Evolutionary conservation across 2,113 vertebrate genomes (phyloP).

Genomic region (Rhegmatorhina hoffmannsi): DNA sequence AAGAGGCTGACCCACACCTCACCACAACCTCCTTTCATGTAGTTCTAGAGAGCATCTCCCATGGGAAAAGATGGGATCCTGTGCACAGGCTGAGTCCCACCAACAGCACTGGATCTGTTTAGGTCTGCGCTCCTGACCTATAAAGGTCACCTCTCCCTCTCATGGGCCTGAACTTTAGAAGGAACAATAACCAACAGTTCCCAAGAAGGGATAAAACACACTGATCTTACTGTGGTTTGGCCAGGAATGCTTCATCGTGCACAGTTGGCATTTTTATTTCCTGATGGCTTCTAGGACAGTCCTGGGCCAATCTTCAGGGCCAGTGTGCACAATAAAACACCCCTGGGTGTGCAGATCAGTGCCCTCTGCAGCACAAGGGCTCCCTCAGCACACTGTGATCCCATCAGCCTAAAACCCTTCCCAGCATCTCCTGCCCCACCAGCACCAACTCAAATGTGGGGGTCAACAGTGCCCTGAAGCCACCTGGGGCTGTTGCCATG

Average conservation of each 20-base stretch:
- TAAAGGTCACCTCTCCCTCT: neutral
- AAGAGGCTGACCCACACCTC: neutral
- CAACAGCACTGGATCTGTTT: neutral
- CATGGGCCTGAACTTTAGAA: neutral
- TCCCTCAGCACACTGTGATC: neutral
- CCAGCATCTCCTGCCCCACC: neutral
- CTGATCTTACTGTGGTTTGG: neutral
- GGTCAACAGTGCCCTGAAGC: rapidly evolving
- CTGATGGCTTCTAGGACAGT: neutral
- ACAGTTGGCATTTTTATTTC: neutral
- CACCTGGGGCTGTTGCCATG: neutral
- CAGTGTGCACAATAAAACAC: neutral
- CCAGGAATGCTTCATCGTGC: neutral
- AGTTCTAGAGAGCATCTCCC: neutral
- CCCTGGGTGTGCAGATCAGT: neutral
- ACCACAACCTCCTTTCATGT: neutral
- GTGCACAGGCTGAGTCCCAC: neutral
- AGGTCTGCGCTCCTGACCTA: neutral
- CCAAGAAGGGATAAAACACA: neutral
- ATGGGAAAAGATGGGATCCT: neutral
- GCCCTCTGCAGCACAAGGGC: neutral
- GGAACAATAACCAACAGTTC: neutral
- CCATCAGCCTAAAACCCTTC: neutral
- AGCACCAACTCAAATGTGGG: neutral
- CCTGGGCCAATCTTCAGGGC: neutral